These are phyloP conservation scores for Pediacus dermestoides DNA, from an alignment of 2,888 invertebrate genomes.

Conservation along the genomic window DNA sequence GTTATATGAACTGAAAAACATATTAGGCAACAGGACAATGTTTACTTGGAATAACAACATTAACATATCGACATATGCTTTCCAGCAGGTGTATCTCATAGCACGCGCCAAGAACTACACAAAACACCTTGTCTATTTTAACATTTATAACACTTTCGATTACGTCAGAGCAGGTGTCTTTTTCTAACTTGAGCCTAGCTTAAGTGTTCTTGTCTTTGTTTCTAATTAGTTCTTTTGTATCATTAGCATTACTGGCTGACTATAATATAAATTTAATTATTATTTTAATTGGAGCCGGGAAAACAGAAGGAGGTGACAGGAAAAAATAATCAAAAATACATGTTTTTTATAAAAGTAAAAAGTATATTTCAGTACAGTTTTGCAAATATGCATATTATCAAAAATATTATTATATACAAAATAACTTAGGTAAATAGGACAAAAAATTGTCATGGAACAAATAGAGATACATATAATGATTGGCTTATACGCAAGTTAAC, in stretches of 20 bases:
- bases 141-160: conserved; percentile 32
- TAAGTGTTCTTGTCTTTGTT: no score
- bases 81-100: conserved; percentile 23
- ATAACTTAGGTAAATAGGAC: conserved; percentile 18
- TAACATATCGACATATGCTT: conserved; percentile 45
- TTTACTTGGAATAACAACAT: conserved; percentile 26
- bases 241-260: no score
- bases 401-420: conserved; percentile 27
- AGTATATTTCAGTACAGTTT: conserved; percentile 7
- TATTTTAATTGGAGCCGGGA: not conserved
- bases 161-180: conserved; percentile 26
- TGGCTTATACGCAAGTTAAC: conserved; percentile 10
- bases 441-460: no score
- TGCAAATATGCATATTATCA: conserved; percentile 22
- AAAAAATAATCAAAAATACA: no score
- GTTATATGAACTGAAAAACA: conserved; percentile 6
- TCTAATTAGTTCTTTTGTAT: no score
- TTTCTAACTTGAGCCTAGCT: no score
- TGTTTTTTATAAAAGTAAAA: not conserved
- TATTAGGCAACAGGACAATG: conserved; percentile 13
- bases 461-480: no score
- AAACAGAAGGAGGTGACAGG: no score
- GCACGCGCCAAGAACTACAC: conserved; percentile 41
- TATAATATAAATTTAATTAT: no score
- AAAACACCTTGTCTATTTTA: conserved; percentile 41